Evolutionary conservation across 2,797 vertebrate genomes (phyloP), one percentile per base, ranked within the genome.

Genomic region (Buphagus erythrorhynchus): DNA sequence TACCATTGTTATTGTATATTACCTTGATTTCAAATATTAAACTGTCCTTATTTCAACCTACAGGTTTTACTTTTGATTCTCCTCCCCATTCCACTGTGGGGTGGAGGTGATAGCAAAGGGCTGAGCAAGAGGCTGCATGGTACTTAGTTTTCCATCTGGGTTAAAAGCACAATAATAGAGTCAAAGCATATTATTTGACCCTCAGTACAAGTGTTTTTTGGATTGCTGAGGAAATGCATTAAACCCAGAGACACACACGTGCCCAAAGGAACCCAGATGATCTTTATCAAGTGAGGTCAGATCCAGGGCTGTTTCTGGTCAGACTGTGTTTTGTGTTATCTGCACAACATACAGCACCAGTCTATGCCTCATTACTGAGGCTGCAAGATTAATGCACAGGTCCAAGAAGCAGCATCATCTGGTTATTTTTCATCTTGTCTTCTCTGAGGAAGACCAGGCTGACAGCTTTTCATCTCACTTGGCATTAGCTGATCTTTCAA

Each of bases 41-140:
- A 16, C 6, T 67, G 15, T 35, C n/a, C 26, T 42, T 54, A 42
- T 36, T 25, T 48, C 33, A 61, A 22, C 15, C 15, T 24, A 10
- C 21, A 61, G 20, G 17, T 42, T 61, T 40, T 42, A 6, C 4
- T 42, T 54, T 68, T 74, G 21, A 61, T 55, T 75, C 7, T 68
- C 7, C 62, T 55, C 11, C 11, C 21, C 24, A 24, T 43, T 75
- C 20, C 31, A 17, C 35, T n/a, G 31, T 24, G 26, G 11, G 3
- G 11, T 16, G 2, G 35, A 59, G 42, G 13, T 35, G 55, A 68
- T 13, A 62, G 16, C 1, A 0, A 28, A 31, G 8, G 16, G 4
- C 24, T 68, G 31, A 48, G 16, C 0, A 0, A 68, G n/a, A 16
- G 6, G 31, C 22, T 55, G 9, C 10, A 3, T n/a, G 26, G 16